Conservation (phyloP, 1,140 invertebrate genomes). For the Drosophila truncata region DNA sequence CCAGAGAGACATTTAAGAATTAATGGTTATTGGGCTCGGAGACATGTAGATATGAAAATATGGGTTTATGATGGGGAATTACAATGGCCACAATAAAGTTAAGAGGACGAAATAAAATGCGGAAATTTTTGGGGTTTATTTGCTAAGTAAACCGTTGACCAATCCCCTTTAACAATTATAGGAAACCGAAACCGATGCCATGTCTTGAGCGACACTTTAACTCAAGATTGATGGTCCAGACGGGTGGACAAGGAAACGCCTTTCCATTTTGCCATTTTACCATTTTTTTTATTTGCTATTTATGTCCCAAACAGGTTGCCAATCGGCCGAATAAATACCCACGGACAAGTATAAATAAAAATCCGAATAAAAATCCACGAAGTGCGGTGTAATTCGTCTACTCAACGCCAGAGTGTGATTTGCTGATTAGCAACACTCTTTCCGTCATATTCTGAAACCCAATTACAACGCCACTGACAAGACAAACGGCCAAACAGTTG, state of each 20-base stretch:
- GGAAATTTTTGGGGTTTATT: constrained; percentile 18
- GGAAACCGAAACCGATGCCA: constrained; percentile 10
- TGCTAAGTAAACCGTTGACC: constrained; percentile 5
- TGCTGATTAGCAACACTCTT: constrained; percentile 82
- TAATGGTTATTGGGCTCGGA: constrained; percentile 26
- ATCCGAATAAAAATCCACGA: constrained; percentile 20
- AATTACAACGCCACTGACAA: constrained; percentile 75
- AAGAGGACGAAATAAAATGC: constrained; percentile 22
- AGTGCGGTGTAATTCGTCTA: constrained; percentile 78
- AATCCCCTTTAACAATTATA: constrained; percentile 6
- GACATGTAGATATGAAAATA: constrained; percentile 54
- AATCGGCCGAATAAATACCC: constrained; percentile 16
- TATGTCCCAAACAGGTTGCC: constrained; percentile 39
- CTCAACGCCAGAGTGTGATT: constrained; percentile 79
- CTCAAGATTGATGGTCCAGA: constrained; percentile 38
- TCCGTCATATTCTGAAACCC: constrained; percentile 83
- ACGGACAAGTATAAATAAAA: constrained; percentile 14
- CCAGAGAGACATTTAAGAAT: constrained; percentile 12
- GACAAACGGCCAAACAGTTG: constrained; percentile 80
- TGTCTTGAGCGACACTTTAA: constrained; percentile 34
- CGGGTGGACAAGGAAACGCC: constrained; percentile 14
- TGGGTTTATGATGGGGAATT: constrained; percentile 52
- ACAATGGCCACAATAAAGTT: constrained; percentile 21
- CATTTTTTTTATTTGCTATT: constrained; percentile 18
- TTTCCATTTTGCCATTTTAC: constrained; percentile 40